phyloP scores from a whole-genome alignment of 2,797 vertebrate species.

The Clarias laeviceps region DNA sequence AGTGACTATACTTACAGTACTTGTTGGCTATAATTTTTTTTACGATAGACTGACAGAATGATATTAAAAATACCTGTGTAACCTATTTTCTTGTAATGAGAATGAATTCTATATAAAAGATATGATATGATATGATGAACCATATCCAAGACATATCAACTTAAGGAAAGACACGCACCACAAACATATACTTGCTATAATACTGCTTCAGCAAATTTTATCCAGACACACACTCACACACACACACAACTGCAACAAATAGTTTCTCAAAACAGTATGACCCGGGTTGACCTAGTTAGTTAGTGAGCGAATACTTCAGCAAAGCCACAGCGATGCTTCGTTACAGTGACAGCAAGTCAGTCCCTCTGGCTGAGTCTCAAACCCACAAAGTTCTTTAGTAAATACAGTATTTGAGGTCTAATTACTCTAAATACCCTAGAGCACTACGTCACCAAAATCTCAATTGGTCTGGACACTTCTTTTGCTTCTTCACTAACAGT shows the following conservation, averaged over 20 bases:
- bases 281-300: slow-evolving; percentile 2
- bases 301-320: background rate
- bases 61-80: background rate
- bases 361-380: slow-evolving; percentile 2
- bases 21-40: background rate
- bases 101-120: background rate
- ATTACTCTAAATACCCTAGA: background rate
- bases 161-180: background rate
- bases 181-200: background rate
- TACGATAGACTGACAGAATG: background rate
- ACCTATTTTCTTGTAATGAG: background rate
- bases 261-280: slow-evolving; percentile 7
- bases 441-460: background rate
- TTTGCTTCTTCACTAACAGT: background rate
- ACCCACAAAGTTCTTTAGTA: slow-evolving; percentile 1
- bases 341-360: slow-evolving; percentile 8
- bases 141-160: background rate
- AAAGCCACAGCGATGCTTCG: background rate
- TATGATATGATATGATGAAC: no score
- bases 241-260: background rate
- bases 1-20: background rate
- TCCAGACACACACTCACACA: background rate
- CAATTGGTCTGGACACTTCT: background rate
- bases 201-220: background rate
- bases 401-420: background rate